These are phyloP conservation scores for Phaethon lepturus DNA, from an alignment of 2,113 vertebrate genomes.

Conservation along the genomic window DNA sequence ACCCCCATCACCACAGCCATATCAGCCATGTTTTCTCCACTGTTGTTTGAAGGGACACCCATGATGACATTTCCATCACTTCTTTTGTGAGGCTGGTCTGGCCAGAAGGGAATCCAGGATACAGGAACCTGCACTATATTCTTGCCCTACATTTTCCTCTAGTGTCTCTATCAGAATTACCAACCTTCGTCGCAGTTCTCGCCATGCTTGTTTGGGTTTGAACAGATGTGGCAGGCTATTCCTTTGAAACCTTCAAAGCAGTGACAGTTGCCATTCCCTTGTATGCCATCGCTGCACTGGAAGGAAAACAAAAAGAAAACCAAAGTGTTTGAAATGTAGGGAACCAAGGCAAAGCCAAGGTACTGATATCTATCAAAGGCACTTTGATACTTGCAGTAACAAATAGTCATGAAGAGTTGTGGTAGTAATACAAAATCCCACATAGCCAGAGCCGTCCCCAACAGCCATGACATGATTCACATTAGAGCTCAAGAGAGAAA, in stretches of 20 bases:
- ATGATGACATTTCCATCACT: neutral
- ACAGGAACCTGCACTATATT: neutral
- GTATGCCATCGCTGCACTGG: constrained; percentile 90
- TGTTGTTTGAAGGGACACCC: neutral
- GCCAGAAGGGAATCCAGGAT: neutral
- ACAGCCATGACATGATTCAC: neutral
- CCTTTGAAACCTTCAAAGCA: constrained; percentile 87
- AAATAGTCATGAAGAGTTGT: neutral
- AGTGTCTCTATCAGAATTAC: neutral
- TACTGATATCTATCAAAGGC: neutral
- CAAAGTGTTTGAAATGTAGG: neutral
- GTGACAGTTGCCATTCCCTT: constrained; percentile 87
- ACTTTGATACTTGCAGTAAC: neutral
- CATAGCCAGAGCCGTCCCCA: neutral
- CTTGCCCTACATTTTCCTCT: neutral
- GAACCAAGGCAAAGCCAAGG: neutral
- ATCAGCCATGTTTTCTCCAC: neutral
- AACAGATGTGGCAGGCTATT: constrained; percentile 94
- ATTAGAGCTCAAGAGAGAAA: neutral
- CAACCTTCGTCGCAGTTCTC: constrained; percentile 90
- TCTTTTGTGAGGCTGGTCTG: neutral
- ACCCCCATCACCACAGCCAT: neutral
- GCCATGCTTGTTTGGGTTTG: constrained; percentile 86
- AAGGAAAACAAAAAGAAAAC: neutral
- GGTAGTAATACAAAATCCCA: neutral